Evolutionary conservation across 2,113 vertebrate species (phyloP).

Genomic region (Casuarius casuarius): DNA sequence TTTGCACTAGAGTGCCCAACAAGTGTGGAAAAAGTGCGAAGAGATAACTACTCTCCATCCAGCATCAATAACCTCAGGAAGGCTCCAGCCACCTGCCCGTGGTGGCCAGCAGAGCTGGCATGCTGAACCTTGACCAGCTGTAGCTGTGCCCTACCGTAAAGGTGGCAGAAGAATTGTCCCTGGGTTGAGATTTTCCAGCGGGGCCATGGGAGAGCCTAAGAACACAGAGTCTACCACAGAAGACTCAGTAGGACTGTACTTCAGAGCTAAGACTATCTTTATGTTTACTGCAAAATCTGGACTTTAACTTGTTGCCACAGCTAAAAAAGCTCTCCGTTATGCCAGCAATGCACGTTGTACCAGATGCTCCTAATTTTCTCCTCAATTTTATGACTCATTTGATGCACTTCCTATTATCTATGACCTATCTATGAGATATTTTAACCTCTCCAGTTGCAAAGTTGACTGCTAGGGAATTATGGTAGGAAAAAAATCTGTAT

Average conservation of each 20-base stretch:
- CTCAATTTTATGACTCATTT: accelerated
- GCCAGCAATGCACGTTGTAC: accelerated
- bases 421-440: neutral
- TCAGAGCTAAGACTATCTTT: neutral
- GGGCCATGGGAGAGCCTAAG: neutral
- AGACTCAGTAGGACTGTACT: neutral
- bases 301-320: neutral
- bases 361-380: accelerated
- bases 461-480: neutral
- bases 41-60: neutral
- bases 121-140: neutral
- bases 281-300: neutral
- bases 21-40: neutral
- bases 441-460: neutral
- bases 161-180: neutral
- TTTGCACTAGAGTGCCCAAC: neutral
- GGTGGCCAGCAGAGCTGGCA: accelerated
- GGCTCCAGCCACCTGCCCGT: neutral
- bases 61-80: neutral
- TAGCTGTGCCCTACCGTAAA: neutral
- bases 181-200: neutral
- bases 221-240: neutral
- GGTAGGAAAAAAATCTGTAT: accelerated
- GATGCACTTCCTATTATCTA: accelerated
- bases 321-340: neutral